phyloP scores from a whole-genome alignment of 2,113 vertebrate genomes.

The Tringa solitaria region DNA sequence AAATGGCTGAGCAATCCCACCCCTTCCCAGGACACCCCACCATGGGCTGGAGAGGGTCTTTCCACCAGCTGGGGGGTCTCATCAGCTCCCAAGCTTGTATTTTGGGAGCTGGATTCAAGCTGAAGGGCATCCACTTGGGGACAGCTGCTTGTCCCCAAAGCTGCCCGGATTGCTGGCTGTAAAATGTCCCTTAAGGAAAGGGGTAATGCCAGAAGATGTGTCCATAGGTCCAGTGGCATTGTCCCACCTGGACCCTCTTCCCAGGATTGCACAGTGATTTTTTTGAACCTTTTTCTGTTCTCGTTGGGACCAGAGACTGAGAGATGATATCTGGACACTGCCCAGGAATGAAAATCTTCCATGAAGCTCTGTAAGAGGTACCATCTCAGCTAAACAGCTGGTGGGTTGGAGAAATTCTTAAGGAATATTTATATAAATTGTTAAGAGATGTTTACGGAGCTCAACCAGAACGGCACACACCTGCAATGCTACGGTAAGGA shows the following conservation, averaged over 20 bases:
- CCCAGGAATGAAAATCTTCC: not conserved
- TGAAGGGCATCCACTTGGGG: not conserved
- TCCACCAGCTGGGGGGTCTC: not conserved
- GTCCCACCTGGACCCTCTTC: not conserved
- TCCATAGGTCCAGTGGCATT: not conserved
- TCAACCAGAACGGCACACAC: not conserved
- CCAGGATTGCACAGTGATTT: not conserved
- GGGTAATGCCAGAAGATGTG: not conserved
- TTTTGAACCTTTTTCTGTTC: not conserved
- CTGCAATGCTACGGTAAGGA: not conserved
- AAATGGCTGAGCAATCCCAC: not conserved
- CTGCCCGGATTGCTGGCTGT: fast-evolving
- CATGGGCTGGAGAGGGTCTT: not conserved
- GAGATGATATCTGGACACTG: not conserved
- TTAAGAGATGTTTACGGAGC: not conserved
- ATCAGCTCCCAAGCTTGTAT: not conserved
- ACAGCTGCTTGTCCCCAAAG: not conserved
- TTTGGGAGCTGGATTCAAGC: not conserved
- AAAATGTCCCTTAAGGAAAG: fast-evolving
- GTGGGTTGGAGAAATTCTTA: not conserved
- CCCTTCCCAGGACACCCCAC: not conserved
- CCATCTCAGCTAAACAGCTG: not conserved
- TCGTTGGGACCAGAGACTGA: not conserved
- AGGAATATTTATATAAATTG: not conserved
- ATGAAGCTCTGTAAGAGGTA: not conserved